phyloP scores from a whole-genome alignment of 2,113 vertebrate genomes.

The Morone chrysops region DNA sequence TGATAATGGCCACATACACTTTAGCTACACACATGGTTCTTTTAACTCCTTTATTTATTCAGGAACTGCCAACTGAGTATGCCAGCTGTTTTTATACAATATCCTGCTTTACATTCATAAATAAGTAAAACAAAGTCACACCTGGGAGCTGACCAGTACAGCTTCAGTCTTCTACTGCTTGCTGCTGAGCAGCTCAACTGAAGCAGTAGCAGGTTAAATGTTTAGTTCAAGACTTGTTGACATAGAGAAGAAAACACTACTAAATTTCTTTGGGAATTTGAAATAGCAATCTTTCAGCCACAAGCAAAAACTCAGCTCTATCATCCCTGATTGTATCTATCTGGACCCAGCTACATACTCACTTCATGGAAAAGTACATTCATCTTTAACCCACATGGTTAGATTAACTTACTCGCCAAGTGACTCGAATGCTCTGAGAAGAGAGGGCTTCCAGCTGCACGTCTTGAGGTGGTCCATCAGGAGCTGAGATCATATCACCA shows the following conservation, averaged over 20 bases:
- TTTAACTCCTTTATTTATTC: not conserved
- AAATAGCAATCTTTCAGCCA: not conserved
- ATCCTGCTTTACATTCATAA: conserved; percentile 35
- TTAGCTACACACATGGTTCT: not conserved
- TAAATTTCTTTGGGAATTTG: not conserved
- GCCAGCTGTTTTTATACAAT: conserved; percentile 7
- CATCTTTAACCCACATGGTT: not conserved
- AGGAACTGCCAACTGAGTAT: not conserved
- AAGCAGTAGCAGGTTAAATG: conserved; percentile 7
- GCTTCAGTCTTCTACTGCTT: not conserved
- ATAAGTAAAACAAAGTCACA: conserved; percentile 1
- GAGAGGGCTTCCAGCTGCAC: conserved; percentile 96
- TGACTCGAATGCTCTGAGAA: conserved; percentile 96
- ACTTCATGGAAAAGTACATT: not conserved
- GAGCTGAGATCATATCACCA: conserved; percentile 84
- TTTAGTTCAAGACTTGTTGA: not conserved
- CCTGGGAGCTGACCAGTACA: conserved; percentile 16
- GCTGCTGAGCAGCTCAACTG: not conserved
- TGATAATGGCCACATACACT: not conserved
- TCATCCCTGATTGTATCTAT: not conserved
- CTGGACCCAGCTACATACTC: not conserved
- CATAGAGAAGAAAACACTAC: not conserved
- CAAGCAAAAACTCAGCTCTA: not conserved
- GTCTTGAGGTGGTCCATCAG: conserved; percentile 97
- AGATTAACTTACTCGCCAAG: conserved; percentile 92